Evolutionary conservation across 2,797 vertebrate species (phyloP).

Genomic region (Acanthis flammea): DNA sequence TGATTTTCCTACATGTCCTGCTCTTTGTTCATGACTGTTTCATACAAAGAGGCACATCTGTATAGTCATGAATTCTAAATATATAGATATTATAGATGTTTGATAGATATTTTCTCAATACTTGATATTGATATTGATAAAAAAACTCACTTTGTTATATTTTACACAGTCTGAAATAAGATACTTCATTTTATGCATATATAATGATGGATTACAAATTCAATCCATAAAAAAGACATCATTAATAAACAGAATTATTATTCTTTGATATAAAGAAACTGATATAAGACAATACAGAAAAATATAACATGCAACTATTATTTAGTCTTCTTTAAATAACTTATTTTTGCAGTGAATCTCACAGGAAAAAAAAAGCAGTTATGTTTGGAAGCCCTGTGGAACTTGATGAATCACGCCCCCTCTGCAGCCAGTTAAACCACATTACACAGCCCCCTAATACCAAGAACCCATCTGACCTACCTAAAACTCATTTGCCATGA

Average conservation of each 20-base stretch:
- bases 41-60: background rate
- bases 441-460: background rate
- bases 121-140: background rate
- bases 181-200: background rate
- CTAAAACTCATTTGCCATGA: background rate
- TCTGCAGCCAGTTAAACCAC: background rate
- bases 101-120: background rate
- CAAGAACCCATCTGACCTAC: background rate
- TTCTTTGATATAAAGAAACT: background rate
- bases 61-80: background rate
- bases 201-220: background rate
- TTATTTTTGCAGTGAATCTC: background rate
- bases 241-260: background rate
- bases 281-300: background rate
- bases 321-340: background rate
- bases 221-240: background rate
- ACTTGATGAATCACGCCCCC: rapidly evolving
- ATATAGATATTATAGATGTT: background rate
- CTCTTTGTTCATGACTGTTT: background rate
- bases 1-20: background rate
- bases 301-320: background rate
- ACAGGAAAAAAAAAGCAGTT: background rate
- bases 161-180: background rate
- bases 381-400: background rate
- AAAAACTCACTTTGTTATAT: background rate